phyloP scores from a whole-genome alignment of 1,140 invertebrate genomes.

The Archivesica marissinica region DNA sequence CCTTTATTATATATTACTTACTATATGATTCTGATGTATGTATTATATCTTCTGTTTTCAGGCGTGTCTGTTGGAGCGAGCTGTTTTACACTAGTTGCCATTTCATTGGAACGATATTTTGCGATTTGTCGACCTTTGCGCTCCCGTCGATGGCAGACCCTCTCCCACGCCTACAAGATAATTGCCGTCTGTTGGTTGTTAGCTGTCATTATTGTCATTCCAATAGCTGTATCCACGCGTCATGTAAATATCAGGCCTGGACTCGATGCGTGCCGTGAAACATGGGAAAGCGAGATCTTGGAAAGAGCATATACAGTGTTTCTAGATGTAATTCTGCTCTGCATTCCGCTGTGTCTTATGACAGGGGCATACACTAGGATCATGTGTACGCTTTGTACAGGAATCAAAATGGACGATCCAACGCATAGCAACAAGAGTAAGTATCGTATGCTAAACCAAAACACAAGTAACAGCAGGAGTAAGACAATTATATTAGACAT shows the following conservation, averaged over 20 bases:
- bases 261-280: constrained; percentile 73
- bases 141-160: constrained; percentile 91
- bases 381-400: constrained; percentile 84
- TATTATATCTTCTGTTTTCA: constrained; percentile 84
- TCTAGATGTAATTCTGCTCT: constrained; percentile 89
- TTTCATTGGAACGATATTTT: constrained; percentile 95
- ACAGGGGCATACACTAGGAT: constrained; percentile 86
- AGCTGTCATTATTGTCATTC: constrained; percentile 84
- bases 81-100: constrained; percentile 96
- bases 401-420: constrained; percentile 77
- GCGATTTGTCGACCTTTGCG: constrained; percentile 93
- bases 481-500: no score
- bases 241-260: constrained; percentile 7
- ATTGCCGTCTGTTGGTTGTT: constrained; percentile 76
- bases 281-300: constrained; percentile 69
- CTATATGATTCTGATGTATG: no score
- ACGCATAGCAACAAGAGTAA: constrained; percentile 38
- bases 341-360: constrained; percentile 91
- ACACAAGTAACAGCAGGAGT: no score
- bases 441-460: no score
- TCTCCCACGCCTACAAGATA: constrained; percentile 94
- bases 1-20: no score
- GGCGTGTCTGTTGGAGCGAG: constrained; percentile 93
- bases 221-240: constrained; percentile 86
- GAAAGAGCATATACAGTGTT: constrained; percentile 91